These are phyloP conservation scores for Zapus hudsonius DNA, from an alignment of 2,113 vertebrate genomes.

Conservation along the genomic window DNA sequence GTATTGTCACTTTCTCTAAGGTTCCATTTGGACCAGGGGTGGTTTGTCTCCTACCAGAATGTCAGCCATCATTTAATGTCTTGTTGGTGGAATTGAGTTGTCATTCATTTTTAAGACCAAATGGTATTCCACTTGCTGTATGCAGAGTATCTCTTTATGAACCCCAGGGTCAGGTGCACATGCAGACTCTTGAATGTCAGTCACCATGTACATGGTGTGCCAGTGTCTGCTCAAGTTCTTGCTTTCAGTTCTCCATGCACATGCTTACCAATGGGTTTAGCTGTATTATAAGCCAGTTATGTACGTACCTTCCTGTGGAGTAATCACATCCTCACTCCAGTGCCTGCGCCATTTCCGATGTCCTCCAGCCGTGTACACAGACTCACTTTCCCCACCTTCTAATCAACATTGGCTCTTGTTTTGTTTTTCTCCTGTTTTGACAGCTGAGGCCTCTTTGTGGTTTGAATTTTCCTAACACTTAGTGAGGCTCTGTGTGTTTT, in stretches of 20 bases:
- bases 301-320: neutral
- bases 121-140: neutral
- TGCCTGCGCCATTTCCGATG: neutral
- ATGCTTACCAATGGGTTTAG: neutral
- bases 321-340: accelerated
- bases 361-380: neutral
- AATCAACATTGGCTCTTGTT: neutral
- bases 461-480: neutral
- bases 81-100: too few species aligned
- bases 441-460: neutral
- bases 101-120: neutral
- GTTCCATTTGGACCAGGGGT: too few species aligned
- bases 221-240: neutral
- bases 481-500: neutral
- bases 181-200: neutral
- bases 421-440: neutral
- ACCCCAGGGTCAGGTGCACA: neutral
- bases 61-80: too few species aligned
- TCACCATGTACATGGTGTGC: neutral
- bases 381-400: neutral
- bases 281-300: neutral
- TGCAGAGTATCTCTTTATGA: neutral
- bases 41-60: too few species aligned
- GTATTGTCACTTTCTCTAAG: too few species aligned
- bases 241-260: neutral